Base-by-base conservation (phyloP, 2,888 invertebrate species). In the Dryococelus australis region DNA sequence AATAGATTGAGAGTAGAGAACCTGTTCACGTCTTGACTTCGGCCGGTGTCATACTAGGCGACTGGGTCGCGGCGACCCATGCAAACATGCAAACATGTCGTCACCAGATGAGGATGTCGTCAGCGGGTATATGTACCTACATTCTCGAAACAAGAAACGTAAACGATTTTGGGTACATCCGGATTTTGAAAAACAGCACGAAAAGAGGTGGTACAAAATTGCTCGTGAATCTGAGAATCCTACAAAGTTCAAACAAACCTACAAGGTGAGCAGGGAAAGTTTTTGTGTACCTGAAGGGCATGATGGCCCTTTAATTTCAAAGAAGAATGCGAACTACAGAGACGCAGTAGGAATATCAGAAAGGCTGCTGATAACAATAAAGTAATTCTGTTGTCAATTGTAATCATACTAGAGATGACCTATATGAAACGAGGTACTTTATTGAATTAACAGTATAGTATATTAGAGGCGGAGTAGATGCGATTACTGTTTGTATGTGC, bases 301-400 rank as follows among this genome's bases (percentile, higher is more conserved):
- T 16, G 65, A 12, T 12, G 65, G 10, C 65, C 65, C 65, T 65
- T 65, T 65, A 5, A 65, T 65, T 65, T 5, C 65, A 65, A 12
- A 20, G 8, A 65, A 65, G 65, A 16, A 65, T 65, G 16, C 65
- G 20, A 65, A 20, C 65, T 65, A 65, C 65, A 65, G 65, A 65
- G 65, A 65, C 8, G 65, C 10, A 9, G 20, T 65, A 12, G 65
- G 65, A 65, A 65, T 65, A 12, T 65, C 65, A 65, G 65, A 65
- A 65, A 65, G 65, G 65, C 65, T 65, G 65, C 65, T 65, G 65
- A 65, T 65, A 65, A 65, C 65, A 65, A 5, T 65, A 65, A 65
- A 16, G 65, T 65, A 65, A 65, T 16, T 65, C 16, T 65, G 65
- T 65, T 65, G 65, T 65, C 65, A 65, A 12, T 65, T 16, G 16